Evolutionary conservation across 2,888 invertebrate genomes (phyloP).

Genomic region (Salticus scenicus): DNA sequence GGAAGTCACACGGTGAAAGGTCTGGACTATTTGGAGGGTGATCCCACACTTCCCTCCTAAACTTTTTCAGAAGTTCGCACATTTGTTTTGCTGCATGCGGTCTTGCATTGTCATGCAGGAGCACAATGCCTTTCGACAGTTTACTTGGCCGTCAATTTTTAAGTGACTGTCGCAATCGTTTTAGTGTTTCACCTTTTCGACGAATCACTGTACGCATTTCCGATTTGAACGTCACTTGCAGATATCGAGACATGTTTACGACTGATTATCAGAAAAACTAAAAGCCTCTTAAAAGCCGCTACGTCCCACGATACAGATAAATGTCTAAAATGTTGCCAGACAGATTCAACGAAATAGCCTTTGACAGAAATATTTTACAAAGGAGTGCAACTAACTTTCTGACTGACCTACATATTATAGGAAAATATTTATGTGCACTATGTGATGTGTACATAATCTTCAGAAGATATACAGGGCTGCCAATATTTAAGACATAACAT

Average conservation of each 20-base stretch:
- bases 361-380: too few relatives aligned
- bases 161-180: too few relatives aligned
- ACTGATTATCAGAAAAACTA: not conserved
- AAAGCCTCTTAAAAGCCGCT: not conserved
- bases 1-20: not conserved
- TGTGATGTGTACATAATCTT: too few relatives aligned
- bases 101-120: not conserved
- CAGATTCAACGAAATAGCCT: too few relatives aligned
- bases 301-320: too few relatives aligned
- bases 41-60: slow-evolving; percentile 24
- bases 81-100: not conserved
- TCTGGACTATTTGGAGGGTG: not conserved
- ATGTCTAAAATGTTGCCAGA: too few relatives aligned
- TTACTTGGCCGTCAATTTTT: not conserved
- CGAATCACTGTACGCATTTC: slow-evolving; percentile 2
- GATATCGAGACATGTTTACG: not conserved
- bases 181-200: not conserved
- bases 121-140: slow-evolving; percentile 10
- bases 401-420: too few relatives aligned
- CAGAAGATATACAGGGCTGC: too few relatives aligned
- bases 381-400: too few relatives aligned
- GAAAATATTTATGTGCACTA: too few relatives aligned
- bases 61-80: slow-evolving; percentile 18
- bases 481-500: too few relatives aligned
- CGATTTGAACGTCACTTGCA: not conserved